Evolutionary conservation across 2,797 vertebrate species (phyloP).

Genomic region (Syngnathus rostellatus): DNA sequence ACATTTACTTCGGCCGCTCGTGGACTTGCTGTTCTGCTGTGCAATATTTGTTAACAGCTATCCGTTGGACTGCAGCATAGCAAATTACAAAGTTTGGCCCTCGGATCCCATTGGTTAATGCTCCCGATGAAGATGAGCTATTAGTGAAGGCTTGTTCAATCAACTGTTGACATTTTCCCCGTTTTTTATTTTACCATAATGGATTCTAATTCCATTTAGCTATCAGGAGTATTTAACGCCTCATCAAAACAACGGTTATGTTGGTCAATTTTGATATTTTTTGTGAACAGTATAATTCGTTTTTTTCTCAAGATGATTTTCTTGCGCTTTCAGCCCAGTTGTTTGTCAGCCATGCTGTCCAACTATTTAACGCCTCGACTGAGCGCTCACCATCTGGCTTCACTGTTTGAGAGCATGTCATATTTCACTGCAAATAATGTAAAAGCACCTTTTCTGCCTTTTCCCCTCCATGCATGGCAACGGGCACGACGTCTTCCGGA

Average conservation of each 20-base stretch:
- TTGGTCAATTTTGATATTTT: no score
- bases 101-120: slow-evolving; percentile 40
- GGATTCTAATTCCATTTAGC: slow-evolving; percentile 9
- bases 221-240: neutral
- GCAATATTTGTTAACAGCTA: slow-evolving; percentile 40
- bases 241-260: neutral
- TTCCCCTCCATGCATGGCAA: slow-evolving; percentile 51
- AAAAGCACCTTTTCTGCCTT: slow-evolving; percentile 13
- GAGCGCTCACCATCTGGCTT: slow-evolving; percentile 41
- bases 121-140: slow-evolving; percentile 12
- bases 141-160: slow-evolving; percentile 2
- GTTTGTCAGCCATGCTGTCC: slow-evolving; percentile 19
- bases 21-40: neutral
- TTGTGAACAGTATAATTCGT: no score
- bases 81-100: slow-evolving; percentile 18
- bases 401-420: slow-evolving; percentile 44
- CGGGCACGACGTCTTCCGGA: slow-evolving; percentile 36
- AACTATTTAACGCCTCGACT: slow-evolving; percentile 31
- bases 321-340: slow-evolving; percentile 19
- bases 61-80: slow-evolving; percentile 6
- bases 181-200: slow-evolving; percentile 8
- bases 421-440: slow-evolving; percentile 20
- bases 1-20: neutral
- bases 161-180: neutral
- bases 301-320: slow-evolving; percentile 5